Conservation (phyloP, 2,113 vertebrate genomes). For the Pithys albifrons region DNA sequence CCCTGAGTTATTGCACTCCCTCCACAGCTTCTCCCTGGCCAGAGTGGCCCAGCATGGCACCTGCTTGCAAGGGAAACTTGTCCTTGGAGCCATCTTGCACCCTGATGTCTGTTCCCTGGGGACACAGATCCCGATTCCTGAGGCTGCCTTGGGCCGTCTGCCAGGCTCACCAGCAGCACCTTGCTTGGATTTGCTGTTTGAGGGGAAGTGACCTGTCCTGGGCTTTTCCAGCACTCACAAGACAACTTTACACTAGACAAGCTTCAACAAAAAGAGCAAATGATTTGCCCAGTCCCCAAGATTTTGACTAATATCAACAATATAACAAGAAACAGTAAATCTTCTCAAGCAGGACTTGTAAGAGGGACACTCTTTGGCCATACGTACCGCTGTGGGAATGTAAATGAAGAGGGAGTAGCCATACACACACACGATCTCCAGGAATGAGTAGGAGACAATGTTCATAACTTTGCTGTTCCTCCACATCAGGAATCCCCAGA, state of each 20-base stretch:
- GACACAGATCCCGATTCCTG: not conserved
- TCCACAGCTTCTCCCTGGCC: not conserved
- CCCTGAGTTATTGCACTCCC: not conserved
- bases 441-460: slow-evolving; percentile 91
- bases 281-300: not conserved
- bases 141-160: not conserved
- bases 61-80: not conserved
- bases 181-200: not conserved
- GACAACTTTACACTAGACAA: not conserved
- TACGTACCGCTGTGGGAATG: slow-evolving; percentile 92
- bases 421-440: slow-evolving; percentile 95
- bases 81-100: not conserved
- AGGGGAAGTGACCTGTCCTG: not conserved
- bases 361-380: not conserved
- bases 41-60: not conserved
- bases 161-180: not conserved
- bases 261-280: not conserved
- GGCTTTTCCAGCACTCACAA: not conserved
- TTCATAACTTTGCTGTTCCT: slow-evolving; percentile 91
- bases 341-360: not conserved
- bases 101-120: no score
- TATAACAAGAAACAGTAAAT: not conserved
- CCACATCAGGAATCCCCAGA: slow-evolving; percentile 95
- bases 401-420: slow-evolving; percentile 96
- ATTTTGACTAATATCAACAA: not conserved